A percentile compares a stretch with the other conserved stretches of the same genome.
Evolutionary conservation across 1,140 invertebrate species (phyloP).

Genomic region (Acromyrmex echinatior): DNA sequence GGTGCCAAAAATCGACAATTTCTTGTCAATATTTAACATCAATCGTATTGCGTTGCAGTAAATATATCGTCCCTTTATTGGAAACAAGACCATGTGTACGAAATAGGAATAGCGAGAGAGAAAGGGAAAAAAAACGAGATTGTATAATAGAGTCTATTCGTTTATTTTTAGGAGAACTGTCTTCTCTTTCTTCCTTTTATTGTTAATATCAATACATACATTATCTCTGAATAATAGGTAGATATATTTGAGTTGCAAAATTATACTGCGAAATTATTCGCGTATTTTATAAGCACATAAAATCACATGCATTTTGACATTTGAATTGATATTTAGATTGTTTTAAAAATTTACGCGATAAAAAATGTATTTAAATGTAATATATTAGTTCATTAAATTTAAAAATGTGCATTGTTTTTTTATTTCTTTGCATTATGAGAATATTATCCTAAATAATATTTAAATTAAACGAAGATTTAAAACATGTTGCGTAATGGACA

Average conservation of each 20-base stretch:
- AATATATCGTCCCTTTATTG: conserved; percentile 28
- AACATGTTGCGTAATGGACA: background rate
- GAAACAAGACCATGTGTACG: conserved; percentile 2
- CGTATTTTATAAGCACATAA: background rate
- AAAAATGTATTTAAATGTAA: background rate
- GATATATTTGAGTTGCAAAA: background rate
- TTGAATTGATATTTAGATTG: background rate
- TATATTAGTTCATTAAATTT: background rate
- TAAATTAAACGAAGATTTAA: background rate
- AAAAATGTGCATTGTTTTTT: background rate
- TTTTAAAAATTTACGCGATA: background rate
- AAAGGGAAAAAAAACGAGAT: background rate
- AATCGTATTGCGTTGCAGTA: conserved; percentile 12
- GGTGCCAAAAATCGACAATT: background rate
- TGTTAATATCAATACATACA: background rate
- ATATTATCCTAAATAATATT: conserved; percentile 4
- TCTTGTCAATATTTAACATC: conserved; percentile 57
- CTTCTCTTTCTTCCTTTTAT: background rate
- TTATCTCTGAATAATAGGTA: background rate
- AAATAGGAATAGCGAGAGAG: background rate
- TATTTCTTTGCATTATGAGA: background rate
- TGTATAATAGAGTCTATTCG: background rate
- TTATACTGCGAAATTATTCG: background rate
- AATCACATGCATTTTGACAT: background rate
- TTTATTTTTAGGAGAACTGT: background rate